Evolutionary conservation across 2,797 vertebrate species (phyloP), one percentile per base, ranked within the genome.

Genomic region (Danio choprae): DNA sequence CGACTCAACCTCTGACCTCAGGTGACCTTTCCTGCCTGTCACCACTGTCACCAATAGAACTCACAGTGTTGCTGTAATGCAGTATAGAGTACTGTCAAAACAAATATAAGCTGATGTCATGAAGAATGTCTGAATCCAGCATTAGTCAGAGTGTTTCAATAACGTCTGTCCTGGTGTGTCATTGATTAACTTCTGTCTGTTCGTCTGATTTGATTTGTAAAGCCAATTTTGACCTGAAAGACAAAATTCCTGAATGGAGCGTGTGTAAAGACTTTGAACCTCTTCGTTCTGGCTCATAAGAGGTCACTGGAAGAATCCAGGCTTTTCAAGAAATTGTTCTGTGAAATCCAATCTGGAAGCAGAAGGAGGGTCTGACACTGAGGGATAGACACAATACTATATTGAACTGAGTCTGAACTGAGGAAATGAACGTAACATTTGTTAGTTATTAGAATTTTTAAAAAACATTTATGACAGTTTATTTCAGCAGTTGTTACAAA

Each of bases 171-270:
- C 18, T 44, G 22, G 29, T 22, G 60, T 78, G 70, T 51, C 29
- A 73, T 55, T 29, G 75, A 90, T 90, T 84, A 81, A 83, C 80
- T 85, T 88, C 87, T 80, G 84, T 83, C 87, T 78, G 85, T 85
- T 84, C 84, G 86, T 86, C 80, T 90, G 80, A 89, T 89, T 84
- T 87, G 87, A 89, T 89, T 87, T 81, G 87, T 84, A 51, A 77
- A 84, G 53, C 16, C 60, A 79, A 50, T 82, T 70, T 87, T 60
- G 65, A 56, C 73, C 59, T 84, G 77, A 74, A 76, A 74, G 82
- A 79, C 81, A 82, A 87, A 51, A 88, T 88, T 87, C 87, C 90
- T 88, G 78, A 80, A 83, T 87, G 77, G 38, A 64, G 65, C 44
- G 16, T 74, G 53, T 71, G 29, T 29, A 29, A 43, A 70, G 53